These are phyloP conservation scores for Smittia aterrima DNA, from an alignment of 2,888 invertebrate genomes.

Conservation along the genomic window DNA sequence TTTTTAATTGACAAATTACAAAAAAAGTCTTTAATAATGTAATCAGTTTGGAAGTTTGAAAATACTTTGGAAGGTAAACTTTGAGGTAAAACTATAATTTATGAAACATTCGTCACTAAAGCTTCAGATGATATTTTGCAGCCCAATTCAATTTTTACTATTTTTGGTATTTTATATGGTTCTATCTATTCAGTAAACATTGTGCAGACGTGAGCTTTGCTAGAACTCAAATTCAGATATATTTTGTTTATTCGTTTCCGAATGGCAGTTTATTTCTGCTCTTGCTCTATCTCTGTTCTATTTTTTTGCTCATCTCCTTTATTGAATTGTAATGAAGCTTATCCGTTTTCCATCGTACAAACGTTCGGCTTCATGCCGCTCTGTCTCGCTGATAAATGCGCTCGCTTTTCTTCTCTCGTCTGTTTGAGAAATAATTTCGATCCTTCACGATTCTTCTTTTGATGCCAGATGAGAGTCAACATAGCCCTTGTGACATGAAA, in stretches of 20 bases:
- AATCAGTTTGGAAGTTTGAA: too few species aligned
- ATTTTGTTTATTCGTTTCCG: conserved; percentile 19
- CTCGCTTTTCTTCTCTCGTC: background rate
- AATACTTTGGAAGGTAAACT: too few species aligned
- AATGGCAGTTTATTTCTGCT: conserved; percentile 13
- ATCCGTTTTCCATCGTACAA: background rate
- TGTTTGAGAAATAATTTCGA: background rate
- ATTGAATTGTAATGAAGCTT: conserved; percentile 18
- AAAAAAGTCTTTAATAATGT: too few species aligned
- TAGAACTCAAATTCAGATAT: background rate
- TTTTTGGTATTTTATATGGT: background rate
- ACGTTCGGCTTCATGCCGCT: background rate
- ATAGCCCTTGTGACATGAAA: too few species aligned
- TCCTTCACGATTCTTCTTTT: background rate
- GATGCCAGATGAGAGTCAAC: too few species aligned
- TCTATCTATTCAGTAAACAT: conserved; percentile 6
- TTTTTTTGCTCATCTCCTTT: conserved; percentile 11
- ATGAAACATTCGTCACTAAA: too few species aligned
- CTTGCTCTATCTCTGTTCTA: background rate
- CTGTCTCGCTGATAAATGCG: background rate
- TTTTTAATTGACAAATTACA: too few species aligned
- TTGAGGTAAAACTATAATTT: too few species aligned
- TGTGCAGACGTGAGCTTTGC: background rate
- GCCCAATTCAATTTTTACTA: background rate
- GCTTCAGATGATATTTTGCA: too few species aligned